Conservation (phyloP, 2,113 vertebrate species). For the Scalopus aquaticus region DNA sequence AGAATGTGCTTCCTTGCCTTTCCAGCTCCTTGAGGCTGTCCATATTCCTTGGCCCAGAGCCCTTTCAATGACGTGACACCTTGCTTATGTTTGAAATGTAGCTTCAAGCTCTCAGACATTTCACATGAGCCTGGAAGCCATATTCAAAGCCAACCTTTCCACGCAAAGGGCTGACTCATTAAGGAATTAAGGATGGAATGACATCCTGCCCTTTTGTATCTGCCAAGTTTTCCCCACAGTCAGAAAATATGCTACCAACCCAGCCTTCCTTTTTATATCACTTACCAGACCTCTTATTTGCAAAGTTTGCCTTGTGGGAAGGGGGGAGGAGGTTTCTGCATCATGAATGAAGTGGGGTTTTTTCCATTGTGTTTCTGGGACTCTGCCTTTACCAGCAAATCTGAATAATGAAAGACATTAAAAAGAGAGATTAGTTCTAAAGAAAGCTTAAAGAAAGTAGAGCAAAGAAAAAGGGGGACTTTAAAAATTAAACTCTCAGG, state of each 20-base stretch:
- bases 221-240: not conserved
- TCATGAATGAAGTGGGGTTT: not conserved
- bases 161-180: not conserved
- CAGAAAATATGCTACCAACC: not conserved
- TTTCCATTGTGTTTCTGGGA: not conserved
- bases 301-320: not conserved
- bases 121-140: not conserved
- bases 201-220: not conserved
- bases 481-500: not conserved
- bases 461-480: not conserved
- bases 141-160: not conserved
- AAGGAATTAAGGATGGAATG: not conserved
- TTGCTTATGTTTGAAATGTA: not conserved
- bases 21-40: not conserved
- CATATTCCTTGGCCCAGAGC: not conserved
- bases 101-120: not conserved
- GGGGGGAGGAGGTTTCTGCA: not conserved
- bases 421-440: not conserved
- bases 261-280: not conserved
- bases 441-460: not conserved
- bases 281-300: not conserved
- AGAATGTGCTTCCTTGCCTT: not conserved
- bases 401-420: not conserved
- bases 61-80: not conserved
- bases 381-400: not conserved